Conservation (phyloP, 1,140 invertebrate species). For the Atta texana region DNA sequence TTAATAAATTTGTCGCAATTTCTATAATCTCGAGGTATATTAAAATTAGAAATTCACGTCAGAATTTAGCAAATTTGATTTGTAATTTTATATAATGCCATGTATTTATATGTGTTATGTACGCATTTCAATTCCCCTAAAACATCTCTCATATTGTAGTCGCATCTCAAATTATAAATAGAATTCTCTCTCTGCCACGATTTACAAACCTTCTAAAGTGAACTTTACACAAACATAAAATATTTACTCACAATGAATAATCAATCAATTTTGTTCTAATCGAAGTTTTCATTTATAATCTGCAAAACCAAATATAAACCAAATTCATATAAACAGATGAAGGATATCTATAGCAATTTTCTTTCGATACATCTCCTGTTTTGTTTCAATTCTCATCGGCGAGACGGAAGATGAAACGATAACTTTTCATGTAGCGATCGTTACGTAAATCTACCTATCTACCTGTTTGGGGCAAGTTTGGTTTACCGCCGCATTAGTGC, state of each 20-base stretch:
- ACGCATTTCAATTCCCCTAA: background rate
- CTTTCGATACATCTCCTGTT: background rate
- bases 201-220: slow-evolving; percentile 1
- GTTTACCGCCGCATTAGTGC: background rate
- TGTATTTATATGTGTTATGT: background rate
- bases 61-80: background rate
- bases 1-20: background rate
- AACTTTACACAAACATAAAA: background rate
- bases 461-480: background rate
- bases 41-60: background rate
- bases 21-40: background rate
- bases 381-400: background rate
- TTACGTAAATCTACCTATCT: slow-evolving; percentile 17
- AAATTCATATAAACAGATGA: slow-evolving; percentile 20
- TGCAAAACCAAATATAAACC: background rate
- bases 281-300: background rate
- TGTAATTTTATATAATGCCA: background rate
- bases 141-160: background rate
- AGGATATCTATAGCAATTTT: slow-evolving; percentile 28
- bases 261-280: slow-evolving; percentile 7
- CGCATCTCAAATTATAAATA: background rate
- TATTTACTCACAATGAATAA: background rate
- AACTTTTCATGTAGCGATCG: background rate
- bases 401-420: background rate
- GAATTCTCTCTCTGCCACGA: background rate